phyloP scores from a whole-genome alignment of 2,797 vertebrate species.

The Lophius americanus region DNA sequence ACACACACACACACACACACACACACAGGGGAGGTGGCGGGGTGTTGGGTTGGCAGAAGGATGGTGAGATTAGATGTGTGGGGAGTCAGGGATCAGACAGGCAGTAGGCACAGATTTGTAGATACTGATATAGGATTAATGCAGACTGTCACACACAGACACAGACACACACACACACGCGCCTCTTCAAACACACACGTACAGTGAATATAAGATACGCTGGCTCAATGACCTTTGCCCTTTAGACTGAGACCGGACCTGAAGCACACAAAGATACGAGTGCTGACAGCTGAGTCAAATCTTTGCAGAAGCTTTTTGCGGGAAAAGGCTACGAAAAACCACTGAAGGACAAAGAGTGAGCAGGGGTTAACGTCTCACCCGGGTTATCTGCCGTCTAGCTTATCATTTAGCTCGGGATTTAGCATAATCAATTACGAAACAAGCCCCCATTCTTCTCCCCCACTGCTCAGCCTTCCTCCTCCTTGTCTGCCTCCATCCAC shows the following conservation, averaged over 20 bases:
- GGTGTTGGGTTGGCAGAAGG: conserved; percentile 36
- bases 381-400: conserved; percentile 56
- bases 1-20: not conserved
- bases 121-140: conserved; percentile 69
- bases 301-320: not conserved
- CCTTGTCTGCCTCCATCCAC: conserved; percentile 46
- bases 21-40: not conserved
- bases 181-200: conserved; percentile 24
- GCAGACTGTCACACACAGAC: conserved; percentile 33
- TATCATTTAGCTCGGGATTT: conserved; percentile 57
- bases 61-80: conserved; percentile 62
- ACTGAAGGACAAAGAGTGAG: conserved; percentile 25
- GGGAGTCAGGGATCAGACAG: conserved; percentile 67
- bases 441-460: conserved; percentile 20
- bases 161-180: conserved; percentile 8
- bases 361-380: conserved; percentile 23
- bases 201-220: conserved; percentile 33
- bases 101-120: conserved; percentile 62
- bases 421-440: conserved; percentile 71
- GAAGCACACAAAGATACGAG: conserved; percentile 10
- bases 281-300: conserved; percentile 10
- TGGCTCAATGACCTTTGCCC: conserved; percentile 57
- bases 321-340: not conserved
- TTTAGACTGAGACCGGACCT: conserved; percentile 20
- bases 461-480: conserved; percentile 27